Conservation (phyloP, 92 coral and sea anemone genomes). For the Pocillopora grandis region DNA sequence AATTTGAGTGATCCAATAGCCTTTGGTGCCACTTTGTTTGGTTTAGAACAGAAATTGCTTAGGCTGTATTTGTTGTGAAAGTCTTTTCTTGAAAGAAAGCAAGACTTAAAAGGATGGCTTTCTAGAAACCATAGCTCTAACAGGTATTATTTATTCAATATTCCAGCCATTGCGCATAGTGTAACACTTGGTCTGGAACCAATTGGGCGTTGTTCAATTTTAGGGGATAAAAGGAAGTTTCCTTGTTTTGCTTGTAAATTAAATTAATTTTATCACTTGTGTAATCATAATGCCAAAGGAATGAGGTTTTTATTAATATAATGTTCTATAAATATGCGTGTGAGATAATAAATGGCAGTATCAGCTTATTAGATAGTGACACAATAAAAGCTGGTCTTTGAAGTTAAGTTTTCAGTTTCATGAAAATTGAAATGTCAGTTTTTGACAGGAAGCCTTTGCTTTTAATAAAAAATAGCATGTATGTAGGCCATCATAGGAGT, state of each 20-base stretch:
- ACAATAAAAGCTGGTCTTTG: conserved; percentile 41
- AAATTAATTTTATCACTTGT: neutral
- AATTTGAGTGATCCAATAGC: no score
- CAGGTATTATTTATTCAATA: conserved; percentile 2
- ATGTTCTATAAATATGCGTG: neutral
- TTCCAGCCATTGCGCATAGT: neutral
- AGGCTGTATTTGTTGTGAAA: neutral
- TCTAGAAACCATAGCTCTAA: conserved; percentile 1
- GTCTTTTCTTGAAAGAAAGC: neutral
- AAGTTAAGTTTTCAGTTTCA: neutral
- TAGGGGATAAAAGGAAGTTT: neutral
- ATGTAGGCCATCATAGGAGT: no score
- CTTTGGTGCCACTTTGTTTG: neutral
- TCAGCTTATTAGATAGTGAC: neutral
- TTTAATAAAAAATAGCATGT: no score
- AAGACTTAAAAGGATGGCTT: neutral
- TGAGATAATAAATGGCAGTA: neutral
- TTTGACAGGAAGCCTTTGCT: no score
- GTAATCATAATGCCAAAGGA: neutral
- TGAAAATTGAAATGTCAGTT: no score
- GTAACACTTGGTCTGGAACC: neutral
- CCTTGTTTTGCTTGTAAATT: neutral
- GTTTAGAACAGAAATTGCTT: neutral
- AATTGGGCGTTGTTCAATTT: neutral
- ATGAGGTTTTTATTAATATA: neutral